Conservation (phyloP, 2,888 invertebrate genomes). For the Acronicta leporina region DNA sequence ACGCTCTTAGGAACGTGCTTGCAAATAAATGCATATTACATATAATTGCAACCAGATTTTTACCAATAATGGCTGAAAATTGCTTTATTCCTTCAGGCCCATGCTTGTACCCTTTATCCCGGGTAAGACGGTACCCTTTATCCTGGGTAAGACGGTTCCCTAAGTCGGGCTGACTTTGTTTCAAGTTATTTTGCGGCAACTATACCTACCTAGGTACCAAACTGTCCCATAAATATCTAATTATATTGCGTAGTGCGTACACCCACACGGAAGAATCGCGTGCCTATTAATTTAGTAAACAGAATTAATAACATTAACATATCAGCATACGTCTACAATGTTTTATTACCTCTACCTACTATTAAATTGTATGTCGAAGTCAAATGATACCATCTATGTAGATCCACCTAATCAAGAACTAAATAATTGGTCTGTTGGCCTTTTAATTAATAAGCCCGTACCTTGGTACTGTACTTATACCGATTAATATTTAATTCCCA, state of each 20-base stretch:
- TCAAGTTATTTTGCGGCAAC: no score
- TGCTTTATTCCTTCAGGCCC: no score
- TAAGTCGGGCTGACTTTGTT: no score
- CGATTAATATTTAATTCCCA: no score
- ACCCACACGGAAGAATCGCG: conserved; percentile 34
- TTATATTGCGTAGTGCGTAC: neutral
- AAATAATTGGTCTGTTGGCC: conserved; percentile 37
- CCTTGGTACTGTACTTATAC: neutral
- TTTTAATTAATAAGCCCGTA: conserved; percentile 22
- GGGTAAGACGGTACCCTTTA: no score
- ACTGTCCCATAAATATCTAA: neutral
- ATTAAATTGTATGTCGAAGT: conserved; percentile 22
- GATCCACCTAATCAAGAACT: conserved; percentile 29
- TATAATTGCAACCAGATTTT: neutral
- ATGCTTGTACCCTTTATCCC: no score
- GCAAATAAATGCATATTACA: conserved; percentile 38
- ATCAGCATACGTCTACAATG: neutral
- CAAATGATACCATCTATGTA: conserved; percentile 32
- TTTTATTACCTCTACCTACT: conserved; percentile 2
- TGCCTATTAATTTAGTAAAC: conserved; percentile 14
- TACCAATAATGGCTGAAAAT: no score
- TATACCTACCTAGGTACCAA: no score
- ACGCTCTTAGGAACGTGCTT: conserved; percentile 22
- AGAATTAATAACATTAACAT: conserved; percentile 14
- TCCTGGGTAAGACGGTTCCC: no score